Conservation (phyloP, 2,797 vertebrate species). For the Melanotaenia parkinsoni region DNA sequence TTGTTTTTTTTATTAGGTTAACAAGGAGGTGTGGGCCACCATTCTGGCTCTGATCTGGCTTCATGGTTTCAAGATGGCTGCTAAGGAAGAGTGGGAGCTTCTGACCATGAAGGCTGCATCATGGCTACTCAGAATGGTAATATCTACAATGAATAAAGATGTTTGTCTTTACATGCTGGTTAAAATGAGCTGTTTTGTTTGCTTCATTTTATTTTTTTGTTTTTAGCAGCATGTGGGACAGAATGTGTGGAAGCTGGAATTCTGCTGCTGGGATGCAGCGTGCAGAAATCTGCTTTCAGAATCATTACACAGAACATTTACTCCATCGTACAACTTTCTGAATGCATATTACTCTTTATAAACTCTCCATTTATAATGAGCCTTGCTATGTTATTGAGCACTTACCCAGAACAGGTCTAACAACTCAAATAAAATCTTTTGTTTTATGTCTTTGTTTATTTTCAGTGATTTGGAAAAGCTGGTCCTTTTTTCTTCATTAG, state of each 20-base stretch:
- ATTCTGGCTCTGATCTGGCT: slow-evolving; percentile 86
- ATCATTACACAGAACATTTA: neutral
- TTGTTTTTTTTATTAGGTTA: slow-evolving; percentile 48
- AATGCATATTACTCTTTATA: too few relatives aligned
- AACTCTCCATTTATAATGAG: too few relatives aligned
- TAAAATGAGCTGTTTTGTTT: neutral
- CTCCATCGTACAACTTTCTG: too few relatives aligned
- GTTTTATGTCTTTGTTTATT: too few relatives aligned
- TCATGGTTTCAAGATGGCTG: slow-evolving; percentile 57
- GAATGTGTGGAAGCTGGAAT: slow-evolving; percentile 70
- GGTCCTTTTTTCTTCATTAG: too few relatives aligned
- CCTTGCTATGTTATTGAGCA: too few relatives aligned
- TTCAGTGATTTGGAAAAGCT: too few relatives aligned
- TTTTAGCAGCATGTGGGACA: slow-evolving; percentile 18
- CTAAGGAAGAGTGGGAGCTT: slow-evolving; percentile 70
- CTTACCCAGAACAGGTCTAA: too few relatives aligned
- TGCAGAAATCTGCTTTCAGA: slow-evolving; percentile 24
- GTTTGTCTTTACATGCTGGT: neutral
- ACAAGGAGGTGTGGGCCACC: slow-evolving; percentile 81
- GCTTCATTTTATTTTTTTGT: neutral
- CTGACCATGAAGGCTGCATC: slow-evolving; percentile 81
- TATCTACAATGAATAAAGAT: neutral
- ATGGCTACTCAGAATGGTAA: slow-evolving; percentile 83
- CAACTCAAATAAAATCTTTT: too few relatives aligned
- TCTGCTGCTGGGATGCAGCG: slow-evolving; percentile 40